These are phyloP conservation scores for Alexandromys oeconomus DNA, from an alignment of 2,797 vertebrate genomes.

Conservation along the genomic window DNA sequence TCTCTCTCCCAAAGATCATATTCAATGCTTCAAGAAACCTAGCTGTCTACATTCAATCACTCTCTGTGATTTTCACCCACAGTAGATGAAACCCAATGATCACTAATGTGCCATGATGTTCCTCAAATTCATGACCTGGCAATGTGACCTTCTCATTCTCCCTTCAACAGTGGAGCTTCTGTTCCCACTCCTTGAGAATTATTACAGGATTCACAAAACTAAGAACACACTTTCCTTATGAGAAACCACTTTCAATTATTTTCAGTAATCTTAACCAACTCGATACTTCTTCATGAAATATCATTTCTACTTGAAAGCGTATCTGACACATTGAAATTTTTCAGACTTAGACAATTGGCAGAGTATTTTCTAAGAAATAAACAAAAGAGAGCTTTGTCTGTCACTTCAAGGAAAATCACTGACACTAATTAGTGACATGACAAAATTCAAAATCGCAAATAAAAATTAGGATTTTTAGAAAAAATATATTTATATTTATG, in stretches of 20 bases:
- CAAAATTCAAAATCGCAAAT: not conserved
- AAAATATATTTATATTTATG: not conserved
- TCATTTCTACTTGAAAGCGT: not conserved
- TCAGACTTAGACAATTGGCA: not conserved
- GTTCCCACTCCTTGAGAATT: not conserved
- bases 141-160: not conserved
- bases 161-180: not conserved
- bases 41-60: not conserved
- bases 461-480: not conserved
- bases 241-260: not conserved
- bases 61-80: not conserved
- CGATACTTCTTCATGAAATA: not conserved
- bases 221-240: not conserved
- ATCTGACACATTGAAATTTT: conserved; percentile 1
- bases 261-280: not conserved
- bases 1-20: not conserved
- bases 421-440: not conserved
- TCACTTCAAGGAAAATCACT: not conserved
- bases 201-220: not conserved
- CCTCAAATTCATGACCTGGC: not conserved
- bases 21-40: not conserved
- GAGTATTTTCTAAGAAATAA: conserved; percentile 5
- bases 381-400: not conserved
- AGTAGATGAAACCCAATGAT: not conserved
- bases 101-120: not conserved